Percentiles rank a stretch among this genome's conserved stretches.
Conservation (phyloP, 92 coral and sea anemone genomes). For the Meandrina meandrites region DNA sequence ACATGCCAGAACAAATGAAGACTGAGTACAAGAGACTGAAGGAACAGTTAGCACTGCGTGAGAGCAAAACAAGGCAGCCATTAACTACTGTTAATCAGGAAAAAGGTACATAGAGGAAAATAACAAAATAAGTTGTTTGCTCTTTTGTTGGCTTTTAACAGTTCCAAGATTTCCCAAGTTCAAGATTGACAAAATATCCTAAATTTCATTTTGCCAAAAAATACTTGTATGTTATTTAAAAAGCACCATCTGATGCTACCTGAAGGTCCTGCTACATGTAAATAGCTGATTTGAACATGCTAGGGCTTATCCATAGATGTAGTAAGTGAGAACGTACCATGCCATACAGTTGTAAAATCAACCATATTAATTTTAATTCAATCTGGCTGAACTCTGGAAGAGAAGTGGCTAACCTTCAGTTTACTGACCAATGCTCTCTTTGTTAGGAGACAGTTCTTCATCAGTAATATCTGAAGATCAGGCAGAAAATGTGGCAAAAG, state of each 20-base stretch:
- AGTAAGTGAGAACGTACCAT: too few relatives aligned
- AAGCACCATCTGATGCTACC: too few relatives aligned
- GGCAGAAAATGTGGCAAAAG: conserved; percentile 30
- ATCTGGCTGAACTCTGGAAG: neutral
- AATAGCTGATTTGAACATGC: too few relatives aligned
- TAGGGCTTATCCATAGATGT: too few relatives aligned
- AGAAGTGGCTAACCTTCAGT: neutral
- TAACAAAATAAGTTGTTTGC: neutral
- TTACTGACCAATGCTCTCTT: neutral
- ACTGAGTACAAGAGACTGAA: conserved; percentile 87
- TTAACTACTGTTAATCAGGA: conserved; percentile 78
- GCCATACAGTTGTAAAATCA: too few relatives aligned
- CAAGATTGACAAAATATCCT: neutral
- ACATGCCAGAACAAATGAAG: conserved; percentile 83
- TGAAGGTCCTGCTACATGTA: too few relatives aligned
- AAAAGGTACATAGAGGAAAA: conserved; percentile 52
- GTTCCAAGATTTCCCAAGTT: neutral
- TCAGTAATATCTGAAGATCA: conserved; percentile 35
- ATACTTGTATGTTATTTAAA: too few relatives aligned
- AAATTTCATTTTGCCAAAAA: too few relatives aligned
- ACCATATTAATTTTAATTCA: too few relatives aligned
- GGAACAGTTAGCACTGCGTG: conserved; percentile 81
- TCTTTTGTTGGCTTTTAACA: neutral
- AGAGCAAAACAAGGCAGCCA: conserved; percentile 73
- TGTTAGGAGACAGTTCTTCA: conserved; percentile 13